Evolutionary conservation across 2,113 vertebrate species (phyloP).

Genomic region (Melanocharis versteri): DNA sequence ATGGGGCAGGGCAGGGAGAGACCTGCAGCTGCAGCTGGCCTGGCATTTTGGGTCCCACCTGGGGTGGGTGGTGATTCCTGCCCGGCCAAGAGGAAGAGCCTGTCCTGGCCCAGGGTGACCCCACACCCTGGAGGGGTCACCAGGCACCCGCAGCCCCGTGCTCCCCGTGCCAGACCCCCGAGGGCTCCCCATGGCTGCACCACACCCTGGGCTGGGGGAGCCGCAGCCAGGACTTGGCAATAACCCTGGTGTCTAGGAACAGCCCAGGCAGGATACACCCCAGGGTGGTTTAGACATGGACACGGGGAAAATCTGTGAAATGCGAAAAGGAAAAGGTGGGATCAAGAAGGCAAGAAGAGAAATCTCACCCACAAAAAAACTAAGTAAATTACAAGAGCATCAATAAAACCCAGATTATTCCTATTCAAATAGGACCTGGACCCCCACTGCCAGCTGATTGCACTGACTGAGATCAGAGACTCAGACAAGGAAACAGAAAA

Average conservation of each 20-base stretch:
- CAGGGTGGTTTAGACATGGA: rapidly evolving
- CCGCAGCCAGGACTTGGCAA: rapidly evolving
- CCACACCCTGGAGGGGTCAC: rapidly evolving
- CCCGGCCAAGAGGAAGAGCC: background rate
- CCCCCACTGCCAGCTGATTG: background rate
- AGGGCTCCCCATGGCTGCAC: rapidly evolving
- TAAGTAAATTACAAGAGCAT: background rate
- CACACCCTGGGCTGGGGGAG: background rate
- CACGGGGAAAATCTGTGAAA: rapidly evolving
- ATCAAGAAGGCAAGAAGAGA: background rate
- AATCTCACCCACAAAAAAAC: background rate
- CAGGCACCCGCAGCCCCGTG: rapidly evolving
- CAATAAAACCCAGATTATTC: background rate
- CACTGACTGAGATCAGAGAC: background rate
- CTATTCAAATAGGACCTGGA: background rate
- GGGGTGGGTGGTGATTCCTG: rapidly evolving
- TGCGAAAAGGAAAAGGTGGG: background rate
- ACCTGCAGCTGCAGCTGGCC: background rate
- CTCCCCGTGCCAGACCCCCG: rapidly evolving
- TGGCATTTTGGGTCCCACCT: background rate
- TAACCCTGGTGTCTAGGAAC: rapidly evolving
- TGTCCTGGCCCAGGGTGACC: background rate
- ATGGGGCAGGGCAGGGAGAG: background rate
- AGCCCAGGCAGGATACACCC: rapidly evolving
- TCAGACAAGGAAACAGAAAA: background rate